Base-by-base conservation (phyloP, 2,888 invertebrate genomes). In the Gymnocheta viridis region DNA sequence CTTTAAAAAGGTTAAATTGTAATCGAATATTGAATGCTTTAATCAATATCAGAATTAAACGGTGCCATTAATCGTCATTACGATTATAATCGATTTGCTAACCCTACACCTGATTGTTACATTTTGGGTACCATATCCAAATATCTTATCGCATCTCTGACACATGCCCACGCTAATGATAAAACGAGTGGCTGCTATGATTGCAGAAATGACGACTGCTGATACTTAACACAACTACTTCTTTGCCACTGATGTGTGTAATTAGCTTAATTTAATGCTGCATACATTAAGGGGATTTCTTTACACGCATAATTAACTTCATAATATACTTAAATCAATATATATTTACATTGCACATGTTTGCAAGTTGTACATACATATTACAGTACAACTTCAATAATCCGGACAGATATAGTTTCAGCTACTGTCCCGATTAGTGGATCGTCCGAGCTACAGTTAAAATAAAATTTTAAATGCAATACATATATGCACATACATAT, bases 251-350 rank as follows among this genome's bases (percentile, higher is more conserved):
- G 81, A 86, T 82, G 85, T 82, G 85, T 85, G 76, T 86, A 86
- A 86, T 85, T 85, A 85, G 82, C 82, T 76, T 76, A 85, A 84
- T 85, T 69, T 70, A 58, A 62, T 56, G 72, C 56, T 84, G 84
- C 85, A 84, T 85, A 81, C 76, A 82, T 76, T 76, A 83, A 38
- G 64, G 82, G 72, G 60, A 49, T 79, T 79, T 9, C 19, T 62
- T 74, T 69, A 69, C 62, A 74, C 44, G 35, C 54, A 35, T 69
- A 81, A 74, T 81, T 81, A 62, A 62, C 35, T 35, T 60, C 24
- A 60, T 74, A 41, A 80, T 67, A 73, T n/a, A 41, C 22, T 22
- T 51, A 10, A n/a, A n/a, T n/a, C 44, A 47, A 29, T 27, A 35
- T 9, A 10, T 62, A n/a, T 67, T 14, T 49, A 47, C 47, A 64